A percentile compares a stretch with the other conserved stretches of the same genome.
phyloP scores from a whole-genome alignment of 2,797 vertebrate species.

The Pogoniulus pusillus region DNA sequence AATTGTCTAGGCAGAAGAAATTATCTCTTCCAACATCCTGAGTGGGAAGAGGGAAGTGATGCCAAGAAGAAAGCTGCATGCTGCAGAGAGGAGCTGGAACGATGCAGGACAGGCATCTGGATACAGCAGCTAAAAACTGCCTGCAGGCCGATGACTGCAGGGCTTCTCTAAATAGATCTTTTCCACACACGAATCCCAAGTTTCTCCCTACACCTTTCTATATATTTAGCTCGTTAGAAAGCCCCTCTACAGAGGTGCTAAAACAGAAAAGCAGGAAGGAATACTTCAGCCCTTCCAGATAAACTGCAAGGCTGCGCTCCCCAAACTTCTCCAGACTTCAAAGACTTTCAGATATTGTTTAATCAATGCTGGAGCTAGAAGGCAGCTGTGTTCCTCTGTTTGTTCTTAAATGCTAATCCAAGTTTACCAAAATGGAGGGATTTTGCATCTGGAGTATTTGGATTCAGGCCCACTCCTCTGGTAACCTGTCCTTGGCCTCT shows the following conservation, averaged over 20 bases:
- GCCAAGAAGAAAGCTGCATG: background rate
- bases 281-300: slow-evolving; percentile 52
- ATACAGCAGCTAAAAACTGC: background rate
- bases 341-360: slow-evolving; percentile 62
- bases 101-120: background rate
- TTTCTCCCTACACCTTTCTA: slow-evolving; percentile 43
- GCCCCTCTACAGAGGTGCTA: slow-evolving; percentile 42
- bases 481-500: slow-evolving; percentile 70
- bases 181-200: background rate
- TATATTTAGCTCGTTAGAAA: slow-evolving; percentile 48
- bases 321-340: slow-evolving; percentile 63
- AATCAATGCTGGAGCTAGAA: slow-evolving; percentile 52
- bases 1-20: background rate
- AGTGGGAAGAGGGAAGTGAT: background rate
- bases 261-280: slow-evolving; percentile 55
- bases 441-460: slow-evolving; percentile 64
- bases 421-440: slow-evolving; percentile 64
- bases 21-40: background rate
- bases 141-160: background rate
- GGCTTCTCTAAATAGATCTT: slow-evolving; percentile 11
- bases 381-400: slow-evolving; percentile 67
- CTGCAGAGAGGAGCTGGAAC: background rate
- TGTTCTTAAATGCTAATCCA: slow-evolving; percentile 71
- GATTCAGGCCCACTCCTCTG: slow-evolving; percentile 6
- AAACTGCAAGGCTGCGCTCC: slow-evolving; percentile 35